Evolutionary conservation across 2,888 invertebrate genomes (phyloP).

Genomic region (Brachylomia viminalis): DNA sequence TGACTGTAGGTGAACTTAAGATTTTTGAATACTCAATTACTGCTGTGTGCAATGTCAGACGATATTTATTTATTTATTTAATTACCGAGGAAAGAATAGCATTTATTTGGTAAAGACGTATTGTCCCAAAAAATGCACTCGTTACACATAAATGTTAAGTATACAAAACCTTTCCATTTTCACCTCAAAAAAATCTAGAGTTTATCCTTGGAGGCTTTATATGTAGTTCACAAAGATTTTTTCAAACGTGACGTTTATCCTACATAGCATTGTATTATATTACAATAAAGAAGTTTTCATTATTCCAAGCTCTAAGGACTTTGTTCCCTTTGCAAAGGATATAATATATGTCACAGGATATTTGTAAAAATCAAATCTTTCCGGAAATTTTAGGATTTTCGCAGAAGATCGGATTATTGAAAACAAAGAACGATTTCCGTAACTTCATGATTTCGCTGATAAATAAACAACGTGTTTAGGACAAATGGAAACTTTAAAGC

Average conservation of each 20-base stretch:
- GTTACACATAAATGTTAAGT: background rate
- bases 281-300: background rate
- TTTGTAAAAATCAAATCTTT: background rate
- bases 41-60: too few relatives aligned
- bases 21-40: background rate
- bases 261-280: background rate
- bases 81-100: background rate
- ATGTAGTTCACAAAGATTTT: background rate
- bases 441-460: background rate
- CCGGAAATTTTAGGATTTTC: background rate
- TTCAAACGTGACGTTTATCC: background rate
- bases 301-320: background rate
- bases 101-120: background rate
- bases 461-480: too few relatives aligned
- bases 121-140: background rate
- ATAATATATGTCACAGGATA: background rate
- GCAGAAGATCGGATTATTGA: background rate
- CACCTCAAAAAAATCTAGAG: background rate
- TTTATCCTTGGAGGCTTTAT: background rate
- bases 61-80: too few relatives aligned
- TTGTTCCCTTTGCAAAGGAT: constrained; percentile 1
- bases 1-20: background rate
- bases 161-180: background rate
- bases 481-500: background rate
- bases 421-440: background rate